Percentiles rank a stretch among this genome's conserved stretches.
Conservation (phyloP, 2,797 vertebrate genomes). For the Tamandua tetradactyla region DNA sequence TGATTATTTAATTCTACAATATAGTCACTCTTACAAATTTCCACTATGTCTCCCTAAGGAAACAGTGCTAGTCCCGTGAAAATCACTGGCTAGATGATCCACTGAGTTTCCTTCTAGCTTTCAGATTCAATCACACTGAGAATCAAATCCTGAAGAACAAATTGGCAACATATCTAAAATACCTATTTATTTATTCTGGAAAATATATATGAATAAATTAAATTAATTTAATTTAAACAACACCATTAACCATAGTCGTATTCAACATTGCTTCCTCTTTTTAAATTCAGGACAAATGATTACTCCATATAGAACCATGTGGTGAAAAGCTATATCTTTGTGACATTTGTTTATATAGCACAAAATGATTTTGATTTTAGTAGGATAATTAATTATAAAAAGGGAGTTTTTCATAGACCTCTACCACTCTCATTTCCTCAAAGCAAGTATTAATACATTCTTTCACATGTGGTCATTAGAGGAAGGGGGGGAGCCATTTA, state of each 20-base stretch:
- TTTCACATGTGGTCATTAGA: slow-evolving; percentile 80
- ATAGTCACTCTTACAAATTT: not conserved
- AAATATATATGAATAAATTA: not conserved
- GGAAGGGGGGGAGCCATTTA: slow-evolving; percentile 77
- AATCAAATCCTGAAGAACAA: not conserved
- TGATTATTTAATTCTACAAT: rapidly evolving
- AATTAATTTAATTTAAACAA: not conserved
- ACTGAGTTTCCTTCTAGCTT: not conserved
- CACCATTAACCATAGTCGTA: not conserved
- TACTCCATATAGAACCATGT: not conserved
- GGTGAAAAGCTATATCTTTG: not conserved
- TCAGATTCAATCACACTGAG: not conserved
- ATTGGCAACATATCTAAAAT: not conserved
- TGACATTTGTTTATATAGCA: slow-evolving; percentile 12
- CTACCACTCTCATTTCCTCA: slow-evolving; percentile 77
- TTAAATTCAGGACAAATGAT: not conserved
- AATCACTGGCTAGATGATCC: not conserved
- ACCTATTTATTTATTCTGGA: not conserved
- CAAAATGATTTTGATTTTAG: not conserved
- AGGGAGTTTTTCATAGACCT: slow-evolving; percentile 67
- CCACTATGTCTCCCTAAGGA: not conserved
- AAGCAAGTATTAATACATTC: slow-evolving; percentile 79
- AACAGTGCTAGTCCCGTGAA: not conserved
- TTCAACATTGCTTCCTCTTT: not conserved
- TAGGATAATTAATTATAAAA: slow-evolving; percentile 59